These are phyloP conservation scores for Drosophila repletoides DNA, from an alignment of 1,140 invertebrate species.

Conservation along the genomic window DNA sequence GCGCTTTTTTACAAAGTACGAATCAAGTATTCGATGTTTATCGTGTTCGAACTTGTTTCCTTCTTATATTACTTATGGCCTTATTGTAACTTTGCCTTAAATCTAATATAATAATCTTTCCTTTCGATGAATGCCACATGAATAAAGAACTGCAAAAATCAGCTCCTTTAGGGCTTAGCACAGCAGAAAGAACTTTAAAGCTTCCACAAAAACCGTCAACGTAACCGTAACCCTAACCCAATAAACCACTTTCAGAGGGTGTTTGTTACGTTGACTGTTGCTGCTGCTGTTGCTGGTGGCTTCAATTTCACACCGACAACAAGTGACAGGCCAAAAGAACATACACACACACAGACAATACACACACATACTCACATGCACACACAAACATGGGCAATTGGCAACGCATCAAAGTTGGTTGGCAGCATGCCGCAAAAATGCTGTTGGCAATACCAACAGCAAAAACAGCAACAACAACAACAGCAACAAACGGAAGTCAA, in stretches of 20 bases:
- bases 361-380: background rate
- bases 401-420: constrained; percentile 63
- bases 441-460: constrained; percentile 27
- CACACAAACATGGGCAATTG: constrained; percentile 13
- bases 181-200: constrained; percentile 17
- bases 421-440: constrained; percentile 71
- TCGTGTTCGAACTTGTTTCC: too few relatives aligned
- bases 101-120: background rate
- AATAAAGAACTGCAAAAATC: constrained; percentile 13
- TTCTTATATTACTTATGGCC: too few relatives aligned
- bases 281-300: constrained; percentile 45
- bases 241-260: constrained; percentile 67
- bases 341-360: constrained; percentile 29
- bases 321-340: constrained; percentile 63
- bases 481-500: constrained; percentile 34
- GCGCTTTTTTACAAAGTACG: too few relatives aligned
- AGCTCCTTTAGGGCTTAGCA: background rate
- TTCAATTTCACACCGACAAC: constrained; percentile 74
- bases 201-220: constrained; percentile 22
- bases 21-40: too few relatives aligned
- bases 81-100: background rate
- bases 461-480: constrained; percentile 6
- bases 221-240: constrained; percentile 67
- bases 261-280: constrained; percentile 39
- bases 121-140: background rate